Conservation (phyloP, 2,113 vertebrate genomes). For the Macroglossus sobrinus region DNA sequence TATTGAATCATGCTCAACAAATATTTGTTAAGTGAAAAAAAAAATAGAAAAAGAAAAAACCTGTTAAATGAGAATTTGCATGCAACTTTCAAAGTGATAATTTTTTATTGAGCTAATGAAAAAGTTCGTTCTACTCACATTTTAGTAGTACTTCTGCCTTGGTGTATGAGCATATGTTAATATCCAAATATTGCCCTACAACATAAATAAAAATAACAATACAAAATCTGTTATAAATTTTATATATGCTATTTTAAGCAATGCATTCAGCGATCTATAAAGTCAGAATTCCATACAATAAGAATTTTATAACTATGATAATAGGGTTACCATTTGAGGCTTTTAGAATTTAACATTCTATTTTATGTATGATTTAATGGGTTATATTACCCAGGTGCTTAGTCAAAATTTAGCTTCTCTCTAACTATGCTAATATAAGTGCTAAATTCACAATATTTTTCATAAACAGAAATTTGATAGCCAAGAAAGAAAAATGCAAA, state of each 20-base stretch:
- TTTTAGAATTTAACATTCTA: neutral
- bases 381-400: neutral
- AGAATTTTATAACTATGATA: neutral
- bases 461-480: neutral
- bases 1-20: neutral
- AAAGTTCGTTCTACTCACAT: neutral
- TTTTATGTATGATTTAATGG: neutral
- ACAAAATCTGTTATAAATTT: neutral
- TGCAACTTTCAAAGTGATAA: neutral
- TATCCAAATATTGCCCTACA: neutral
- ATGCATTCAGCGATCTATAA: neutral
- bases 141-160: neutral
- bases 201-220: conserved; percentile 14
- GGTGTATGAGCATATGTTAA: neutral
- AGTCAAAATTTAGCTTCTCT: neutral
- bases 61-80: neutral
- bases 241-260: neutral
- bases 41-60: neutral
- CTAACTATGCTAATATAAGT: neutral
- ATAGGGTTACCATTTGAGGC: neutral
- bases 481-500: neutral
- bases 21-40: neutral
- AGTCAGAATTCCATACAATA: neutral
- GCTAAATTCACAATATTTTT: neutral
- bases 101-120: neutral